Conservation (phyloP, 2,797 vertebrate genomes). For the Hydrolagus colliei region DNA sequence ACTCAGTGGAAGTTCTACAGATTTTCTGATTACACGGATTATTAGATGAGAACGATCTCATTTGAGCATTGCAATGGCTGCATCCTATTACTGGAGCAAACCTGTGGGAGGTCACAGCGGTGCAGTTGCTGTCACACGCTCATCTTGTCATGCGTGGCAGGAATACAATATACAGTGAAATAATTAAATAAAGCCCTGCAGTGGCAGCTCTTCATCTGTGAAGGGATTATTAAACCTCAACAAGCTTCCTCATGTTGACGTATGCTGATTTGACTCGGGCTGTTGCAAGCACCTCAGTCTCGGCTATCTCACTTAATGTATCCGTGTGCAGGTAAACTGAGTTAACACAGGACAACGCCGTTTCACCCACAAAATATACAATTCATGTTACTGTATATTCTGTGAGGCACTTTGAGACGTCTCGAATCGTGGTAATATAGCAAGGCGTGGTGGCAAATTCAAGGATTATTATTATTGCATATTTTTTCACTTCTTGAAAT, state of each 20-base stretch:
- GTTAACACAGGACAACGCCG: neutral
- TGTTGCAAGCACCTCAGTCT: neutral
- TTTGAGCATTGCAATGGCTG: conserved; percentile 41
- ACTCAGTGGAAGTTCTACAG: conserved; percentile 42
- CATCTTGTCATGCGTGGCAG: conserved; percentile 7
- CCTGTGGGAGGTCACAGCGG: conserved; percentile 15
- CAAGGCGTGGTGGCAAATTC: too few species aligned
- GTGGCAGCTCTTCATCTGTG: conserved; percentile 23
- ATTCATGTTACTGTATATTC: neutral
- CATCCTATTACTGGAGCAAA: conserved; percentile 40
- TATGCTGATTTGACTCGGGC: neutral
- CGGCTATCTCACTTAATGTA: neutral
- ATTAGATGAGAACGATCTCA: conserved; percentile 46
- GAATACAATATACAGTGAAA: conserved; percentile 17
- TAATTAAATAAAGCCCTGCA: conserved; percentile 23
- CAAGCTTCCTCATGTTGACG: neutral
- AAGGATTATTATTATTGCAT: too few species aligned
- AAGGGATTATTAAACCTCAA: conserved; percentile 20
- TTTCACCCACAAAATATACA: neutral
- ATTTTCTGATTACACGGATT: conserved; percentile 43
- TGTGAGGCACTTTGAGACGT: too few species aligned
- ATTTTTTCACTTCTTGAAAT: neutral
- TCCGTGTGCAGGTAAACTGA: neutral
- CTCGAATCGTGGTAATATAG: too few species aligned
- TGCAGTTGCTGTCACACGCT: neutral